Evolutionary conservation across 2,113 vertebrate species (phyloP).

Genomic region (Tenebrosternarchus preto): DNA sequence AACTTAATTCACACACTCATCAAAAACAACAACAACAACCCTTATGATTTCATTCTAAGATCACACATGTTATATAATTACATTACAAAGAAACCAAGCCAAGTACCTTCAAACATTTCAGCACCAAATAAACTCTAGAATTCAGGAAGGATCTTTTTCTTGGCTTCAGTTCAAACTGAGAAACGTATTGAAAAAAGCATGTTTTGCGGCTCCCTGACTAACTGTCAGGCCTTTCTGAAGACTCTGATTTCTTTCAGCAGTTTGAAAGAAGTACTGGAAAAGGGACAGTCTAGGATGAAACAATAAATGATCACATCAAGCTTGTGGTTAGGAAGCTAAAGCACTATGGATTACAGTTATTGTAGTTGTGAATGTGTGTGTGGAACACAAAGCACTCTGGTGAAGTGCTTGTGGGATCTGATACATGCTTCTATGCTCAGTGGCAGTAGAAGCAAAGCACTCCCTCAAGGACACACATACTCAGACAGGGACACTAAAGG

Average conservation of each 20-base stretch:
- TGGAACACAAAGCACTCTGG: not conserved
- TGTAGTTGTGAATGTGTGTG: not conserved
- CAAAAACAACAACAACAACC: too few species aligned
- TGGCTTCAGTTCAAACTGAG: slow-evolving; percentile 9
- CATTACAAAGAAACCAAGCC: slow-evolving; percentile 7
- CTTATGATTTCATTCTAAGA: too few species aligned
- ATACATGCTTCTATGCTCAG: not conserved
- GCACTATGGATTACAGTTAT: not conserved
- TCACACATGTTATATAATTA: not conserved
- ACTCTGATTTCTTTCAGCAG: not conserved
- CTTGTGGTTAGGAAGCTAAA: slow-evolving; percentile 3
- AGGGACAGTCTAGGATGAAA: not conserved
- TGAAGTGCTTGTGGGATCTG: not conserved
- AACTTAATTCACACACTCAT: too few species aligned
- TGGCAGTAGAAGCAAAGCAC: not conserved
- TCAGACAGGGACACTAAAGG: not conserved
- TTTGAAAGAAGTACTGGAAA: not conserved
- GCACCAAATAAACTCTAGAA: slow-evolving; percentile 1
- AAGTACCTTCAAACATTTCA: not conserved
- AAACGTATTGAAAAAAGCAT: slow-evolving; percentile 31
- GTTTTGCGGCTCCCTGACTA: slow-evolving; percentile 11
- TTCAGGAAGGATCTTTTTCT: not conserved
- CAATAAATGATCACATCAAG: not conserved
- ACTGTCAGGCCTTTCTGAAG: slow-evolving; percentile 11
- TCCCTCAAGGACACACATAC: slow-evolving; percentile 4